Base-by-base conservation (phyloP, 2,888 invertebrate species). In the Brachyopa scutellaris region DNA sequence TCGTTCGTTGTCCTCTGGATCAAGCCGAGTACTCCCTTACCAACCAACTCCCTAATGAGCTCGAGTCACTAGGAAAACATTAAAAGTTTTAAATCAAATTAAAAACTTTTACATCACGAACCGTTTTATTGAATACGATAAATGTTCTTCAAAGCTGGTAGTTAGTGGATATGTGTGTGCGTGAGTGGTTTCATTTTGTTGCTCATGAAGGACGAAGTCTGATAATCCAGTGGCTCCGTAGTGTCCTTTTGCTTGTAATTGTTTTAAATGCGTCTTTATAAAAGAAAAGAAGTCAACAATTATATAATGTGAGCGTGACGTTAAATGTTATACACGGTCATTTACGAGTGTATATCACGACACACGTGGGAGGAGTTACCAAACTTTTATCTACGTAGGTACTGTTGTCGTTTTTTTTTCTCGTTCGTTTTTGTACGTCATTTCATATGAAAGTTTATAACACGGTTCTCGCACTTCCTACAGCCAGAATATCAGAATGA, bases 31-130 rank as follows among this genome's bases (percentile, higher is more conserved):
- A 7, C 11, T 17, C 9, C 11, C 1, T 19, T 31, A 13, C n/a
- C 6, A 49, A 15, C 33, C 19, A 45, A 47, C 19, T 47, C 45
- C 47, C 67, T 74, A 79, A 79, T 67, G 67, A 79, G 74, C 53
- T n/a, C n/a, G n/a, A n/a, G n/a, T n/a, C 11, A 53, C 57, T 55
- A 36, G 26, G 5, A 36, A 42, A 62, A 53, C 67, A 69, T 55
- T n/a, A 21, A 61, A 77, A 77, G 64, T 78, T 78, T 64, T 51
- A 64, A 78, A 72, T 66, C 26, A 45, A 78, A 78, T 78, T 78
- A 72, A 59, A 72, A 72, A 78, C 78, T 78, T 78, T 64, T 72
- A 64, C 57, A 64, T 51, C 78, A 78, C 57, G 51, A 72, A 59
- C 72, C 49, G 33, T 72, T 64, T 72, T 78, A 78, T 78, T 78